Percentiles rank a stretch among this genome's conserved stretches.
These are phyloP conservation scores for Chaenodraco wilsoni DNA, from an alignment of 2,797 vertebrate species.

Conservation along the genomic window DNA sequence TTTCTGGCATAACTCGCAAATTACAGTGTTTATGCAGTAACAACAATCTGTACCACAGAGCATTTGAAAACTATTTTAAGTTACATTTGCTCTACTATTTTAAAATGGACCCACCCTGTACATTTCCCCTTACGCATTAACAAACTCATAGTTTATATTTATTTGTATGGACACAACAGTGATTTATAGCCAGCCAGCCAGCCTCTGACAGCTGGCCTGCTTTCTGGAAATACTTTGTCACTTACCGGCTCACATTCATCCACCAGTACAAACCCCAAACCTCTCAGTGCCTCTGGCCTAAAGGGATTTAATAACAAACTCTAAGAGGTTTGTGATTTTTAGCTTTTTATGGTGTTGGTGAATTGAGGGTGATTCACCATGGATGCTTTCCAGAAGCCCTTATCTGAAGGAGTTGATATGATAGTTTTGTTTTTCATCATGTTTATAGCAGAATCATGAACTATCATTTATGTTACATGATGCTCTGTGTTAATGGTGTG, in stretches of 20 bases:
- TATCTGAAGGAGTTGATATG: slow-evolving; percentile 8
- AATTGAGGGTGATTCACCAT: slow-evolving; percentile 29
- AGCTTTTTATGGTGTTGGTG: slow-evolving; percentile 54
- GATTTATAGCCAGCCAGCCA: slow-evolving; percentile 30
- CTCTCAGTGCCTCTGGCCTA: slow-evolving; percentile 2
- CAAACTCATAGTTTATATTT: slow-evolving; percentile 21
- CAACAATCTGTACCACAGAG: background rate
- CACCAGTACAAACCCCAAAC: slow-evolving; percentile 34
- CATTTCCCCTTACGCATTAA: slow-evolving; percentile 18
- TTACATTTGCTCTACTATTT: background rate
- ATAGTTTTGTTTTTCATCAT: slow-evolving; percentile 33
- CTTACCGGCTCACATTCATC: slow-evolving; percentile 43
- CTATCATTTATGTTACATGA: slow-evolving; percentile 22
- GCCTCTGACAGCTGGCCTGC: slow-evolving; percentile 59
- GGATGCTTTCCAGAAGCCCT: slow-evolving; percentile 9
- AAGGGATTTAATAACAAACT: slow-evolving; percentile 24
- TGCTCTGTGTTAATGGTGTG: slow-evolving; percentile 19
- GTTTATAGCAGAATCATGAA: slow-evolving; percentile 12
- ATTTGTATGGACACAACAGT: slow-evolving; percentile 36
- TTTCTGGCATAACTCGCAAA: background rate
- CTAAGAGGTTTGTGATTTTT: slow-evolving; percentile 12
- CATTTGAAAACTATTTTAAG: background rate
- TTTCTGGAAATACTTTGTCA: slow-evolving; percentile 71
- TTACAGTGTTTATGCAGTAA: background rate
- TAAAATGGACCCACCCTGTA: background rate